Evolutionary conservation across 2,113 vertebrate species (phyloP).

Genomic region (Rhinopithecus roxellana): DNA sequence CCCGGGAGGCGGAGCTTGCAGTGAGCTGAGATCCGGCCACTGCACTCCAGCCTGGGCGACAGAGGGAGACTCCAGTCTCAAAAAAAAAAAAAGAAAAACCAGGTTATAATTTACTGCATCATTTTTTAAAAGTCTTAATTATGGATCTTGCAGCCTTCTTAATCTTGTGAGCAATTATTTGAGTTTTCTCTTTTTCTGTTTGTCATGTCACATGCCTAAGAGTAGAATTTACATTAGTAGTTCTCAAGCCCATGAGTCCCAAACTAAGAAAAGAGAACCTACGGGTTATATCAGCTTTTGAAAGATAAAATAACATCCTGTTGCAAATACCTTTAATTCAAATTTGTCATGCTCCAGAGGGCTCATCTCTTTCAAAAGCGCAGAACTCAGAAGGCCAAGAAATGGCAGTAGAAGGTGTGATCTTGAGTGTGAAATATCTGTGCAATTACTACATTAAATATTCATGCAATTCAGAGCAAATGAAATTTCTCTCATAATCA

Average conservation of each 20-base stretch:
- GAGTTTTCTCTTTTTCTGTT: neutral
- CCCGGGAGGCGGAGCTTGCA: too few species aligned
- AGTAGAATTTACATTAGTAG: slow-evolving; percentile 31
- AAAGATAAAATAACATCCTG: neutral
- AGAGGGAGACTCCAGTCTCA: too few species aligned
- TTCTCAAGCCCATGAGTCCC: neutral
- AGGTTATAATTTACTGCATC: slow-evolving; percentile 27
- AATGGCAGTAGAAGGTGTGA: neutral
- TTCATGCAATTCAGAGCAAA: neutral
- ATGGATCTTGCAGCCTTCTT: neutral
- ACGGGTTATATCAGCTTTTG: neutral
- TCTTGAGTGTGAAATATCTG: slow-evolving; percentile 4
- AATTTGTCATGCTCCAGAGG: slow-evolving; percentile 30
- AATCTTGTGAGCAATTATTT: neutral
- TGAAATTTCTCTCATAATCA: slow-evolving; percentile 37
- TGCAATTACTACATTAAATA: slow-evolving; percentile 1
- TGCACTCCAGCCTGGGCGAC: too few species aligned
- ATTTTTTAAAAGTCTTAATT: slow-evolving; percentile 19
- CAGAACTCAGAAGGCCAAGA: slow-evolving; percentile 25
- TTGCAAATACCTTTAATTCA: slow-evolving; percentile 23
- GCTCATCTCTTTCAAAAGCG: slow-evolving; percentile 30
- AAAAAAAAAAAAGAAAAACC: neutral
- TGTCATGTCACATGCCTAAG: neutral
- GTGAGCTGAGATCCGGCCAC: too few species aligned
- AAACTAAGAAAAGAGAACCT: slow-evolving; percentile 5